Percentiles rank a stretch among this genome's conserved stretches.
Evolutionary conservation across 1,140 invertebrate genomes (phyloP).

Genomic region (Lineus longissimus): DNA sequence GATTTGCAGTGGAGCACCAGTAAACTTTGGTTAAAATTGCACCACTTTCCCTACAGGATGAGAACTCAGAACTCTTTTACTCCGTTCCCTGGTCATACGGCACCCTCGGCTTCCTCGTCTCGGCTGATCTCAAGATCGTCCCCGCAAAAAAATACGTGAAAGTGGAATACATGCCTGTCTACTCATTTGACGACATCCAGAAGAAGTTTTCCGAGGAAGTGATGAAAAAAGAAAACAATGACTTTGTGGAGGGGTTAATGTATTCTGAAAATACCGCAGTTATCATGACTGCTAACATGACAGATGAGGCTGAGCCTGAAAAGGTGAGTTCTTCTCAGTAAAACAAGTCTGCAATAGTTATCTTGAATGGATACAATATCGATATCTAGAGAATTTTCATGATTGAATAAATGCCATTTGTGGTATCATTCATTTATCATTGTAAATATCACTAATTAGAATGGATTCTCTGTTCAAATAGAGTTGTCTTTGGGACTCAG

Average conservation of each 20-base stretch:
- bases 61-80: slow-evolving; percentile 72
- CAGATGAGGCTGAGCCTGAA: slow-evolving; percentile 57
- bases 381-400: no score
- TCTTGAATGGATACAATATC: no score
- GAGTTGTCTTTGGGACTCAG: no score
- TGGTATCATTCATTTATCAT: no score
- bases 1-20: no score
- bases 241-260: slow-evolving; percentile 74
- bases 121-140: slow-evolving; percentile 71
- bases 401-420: no score
- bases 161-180: slow-evolving; percentile 68
- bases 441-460: no score
- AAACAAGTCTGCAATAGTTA: no score
- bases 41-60: slow-evolving; percentile 55
- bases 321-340: slow-evolving; percentile 58
- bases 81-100: slow-evolving; percentile 81
- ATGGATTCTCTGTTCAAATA: no score
- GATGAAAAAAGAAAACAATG: slow-evolving; percentile 58
- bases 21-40: no score
- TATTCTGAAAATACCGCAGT: slow-evolving; percentile 66
- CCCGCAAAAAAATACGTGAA: slow-evolving; percentile 62
- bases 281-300: slow-evolving; percentile 72
- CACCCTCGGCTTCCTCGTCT: slow-evolving; percentile 77
- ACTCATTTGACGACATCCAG: slow-evolving; percentile 52
- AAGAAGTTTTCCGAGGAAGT: slow-evolving; percentile 58